Base-by-base conservation (phyloP, 1,140 invertebrate genomes). In the Trichogramma pretiosum region DNA sequence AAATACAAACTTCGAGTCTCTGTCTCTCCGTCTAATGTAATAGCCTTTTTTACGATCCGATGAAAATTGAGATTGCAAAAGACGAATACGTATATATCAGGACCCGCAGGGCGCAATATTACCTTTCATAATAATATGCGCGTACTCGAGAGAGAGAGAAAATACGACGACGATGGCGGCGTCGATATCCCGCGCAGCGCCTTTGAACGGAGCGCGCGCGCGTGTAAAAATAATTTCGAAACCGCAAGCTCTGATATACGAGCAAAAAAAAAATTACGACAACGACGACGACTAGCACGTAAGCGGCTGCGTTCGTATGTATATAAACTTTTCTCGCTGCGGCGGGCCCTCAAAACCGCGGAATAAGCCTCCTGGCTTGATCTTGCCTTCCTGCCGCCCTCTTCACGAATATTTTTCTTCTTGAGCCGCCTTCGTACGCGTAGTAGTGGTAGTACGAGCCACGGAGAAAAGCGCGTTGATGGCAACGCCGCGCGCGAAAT, bases 211-310 rank as follows among this genome's bases (percentile, higher is more conserved):
- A 62, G 32, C 54, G 61, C 55, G 46, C 47, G 33, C 24, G 49
- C 50, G 42, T 54, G 56, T 61, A 61, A 62, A 69, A 66, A 70
- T 67, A 59, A 69, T 69, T 64, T 63, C 51, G 46, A 62, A 67
- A 67, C 67, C 67, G 54, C 67, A 68, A 24, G 46, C 42, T 47
- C 52, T 69, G 64, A 69, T 68, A 61, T 67, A 66, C 51, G 62
- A 62, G 60, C 55, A 39, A 64, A 60, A 56, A 48, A 43, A 62
- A 56, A 45, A 43, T 8, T 24, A 23, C 24, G 33, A 34, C 26
- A 21, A 32, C 34, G 38, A 28, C 5, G 24, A 5, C 5, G 24
- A 28, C 24, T 5, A n/a, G n/a, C n/a, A n/a, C n/a, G 24, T 5
- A 28, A 5, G 5, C 11, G 24, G 24, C 24, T 28, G 24, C 5